Base-by-base conservation (phyloP, 2,113 vertebrate species). In the Cyanoderma ruficeps region DNA sequence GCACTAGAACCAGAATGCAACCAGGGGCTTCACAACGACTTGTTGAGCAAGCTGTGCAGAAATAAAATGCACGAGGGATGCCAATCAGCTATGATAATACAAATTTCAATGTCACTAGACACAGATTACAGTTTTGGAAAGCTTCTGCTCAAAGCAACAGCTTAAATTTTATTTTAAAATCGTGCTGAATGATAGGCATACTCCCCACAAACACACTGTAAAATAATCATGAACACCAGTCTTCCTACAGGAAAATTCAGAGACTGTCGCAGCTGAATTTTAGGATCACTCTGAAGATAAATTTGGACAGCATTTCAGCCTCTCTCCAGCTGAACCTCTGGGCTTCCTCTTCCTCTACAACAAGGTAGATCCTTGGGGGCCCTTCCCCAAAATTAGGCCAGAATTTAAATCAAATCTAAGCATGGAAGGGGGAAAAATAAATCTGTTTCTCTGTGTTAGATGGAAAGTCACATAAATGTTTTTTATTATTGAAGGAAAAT, bases 61-160 rank as follows among this genome's bases (percentile, higher is more conserved):
- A 92, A 90, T 55, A 71, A 86, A 89, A 83, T 6, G 25, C 65
- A 67, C 21, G 77, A 68, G 30, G 30, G n/a, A 90, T 52, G 86
- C 82, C 86, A 83, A 59, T 89, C 89, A 95, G 77, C 65, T 53
- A 47, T 25, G 30, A 24, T 47, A 81, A 81, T 31, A 84, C 24
- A 82, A 39, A 67, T 70, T 86, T 74, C 77, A 67, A 50, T 50
- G 52, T 94, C 90, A 67, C 76, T 67, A 91, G 72, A 71, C 77
- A 81, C 52, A 89, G 81, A 93, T 89, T 87, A 91, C 81, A 84
- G 56, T 59, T 93, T 93, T 63, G 69, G 72, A 71, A 94, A 89
- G 81, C 92, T 89, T 87, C 65, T 96, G 74, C 82, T 93, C 84
- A 57, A 93, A 63, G 69, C 47, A 87, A 75, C 77, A 89, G 65